phyloP scores from a whole-genome alignment of 2,113 vertebrate species.

The Trichechus manatus region DNA sequence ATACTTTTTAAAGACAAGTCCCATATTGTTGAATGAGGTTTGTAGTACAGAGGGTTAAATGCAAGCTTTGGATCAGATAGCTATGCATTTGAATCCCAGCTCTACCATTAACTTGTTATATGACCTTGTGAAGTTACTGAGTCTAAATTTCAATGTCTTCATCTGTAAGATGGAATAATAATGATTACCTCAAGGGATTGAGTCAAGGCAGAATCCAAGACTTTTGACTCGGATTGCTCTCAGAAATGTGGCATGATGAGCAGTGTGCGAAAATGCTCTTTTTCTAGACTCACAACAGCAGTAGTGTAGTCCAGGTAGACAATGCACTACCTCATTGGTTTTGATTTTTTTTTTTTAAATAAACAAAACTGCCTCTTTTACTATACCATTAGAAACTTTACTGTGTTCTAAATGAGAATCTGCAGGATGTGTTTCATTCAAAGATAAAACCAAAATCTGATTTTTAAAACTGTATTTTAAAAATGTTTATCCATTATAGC shows the following conservation, averaged over 20 bases:
- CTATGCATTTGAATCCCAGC: background rate
- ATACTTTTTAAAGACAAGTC: slow-evolving; percentile 18
- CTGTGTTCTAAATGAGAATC: slow-evolving; percentile 61
- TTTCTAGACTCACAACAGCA: background rate
- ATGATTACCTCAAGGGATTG: background rate
- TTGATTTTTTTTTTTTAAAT: background rate
- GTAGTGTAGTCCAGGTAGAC: background rate
- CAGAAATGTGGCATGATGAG: background rate
- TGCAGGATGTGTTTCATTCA: background rate
- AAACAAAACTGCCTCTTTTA: background rate
- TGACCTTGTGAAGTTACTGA: slow-evolving; percentile 9
- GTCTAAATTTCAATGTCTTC: slow-evolving; percentile 30
- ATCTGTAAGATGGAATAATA: slow-evolving; percentile 13
- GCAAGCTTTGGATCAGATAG: background rate
- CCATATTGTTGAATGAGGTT: background rate
- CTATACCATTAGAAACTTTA: background rate
- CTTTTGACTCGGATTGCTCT: background rate
- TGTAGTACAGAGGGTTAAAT: background rate
- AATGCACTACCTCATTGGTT: background rate
- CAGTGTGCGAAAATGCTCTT: background rate
- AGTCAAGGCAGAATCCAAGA: background rate
- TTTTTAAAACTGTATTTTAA: background rate
- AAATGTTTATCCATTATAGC: background rate
- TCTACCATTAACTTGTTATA: background rate
- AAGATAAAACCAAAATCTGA: slow-evolving; percentile 10